Base-by-base conservation (phyloP, 2,888 invertebrate genomes). In the Pandemis corylana region DNA sequence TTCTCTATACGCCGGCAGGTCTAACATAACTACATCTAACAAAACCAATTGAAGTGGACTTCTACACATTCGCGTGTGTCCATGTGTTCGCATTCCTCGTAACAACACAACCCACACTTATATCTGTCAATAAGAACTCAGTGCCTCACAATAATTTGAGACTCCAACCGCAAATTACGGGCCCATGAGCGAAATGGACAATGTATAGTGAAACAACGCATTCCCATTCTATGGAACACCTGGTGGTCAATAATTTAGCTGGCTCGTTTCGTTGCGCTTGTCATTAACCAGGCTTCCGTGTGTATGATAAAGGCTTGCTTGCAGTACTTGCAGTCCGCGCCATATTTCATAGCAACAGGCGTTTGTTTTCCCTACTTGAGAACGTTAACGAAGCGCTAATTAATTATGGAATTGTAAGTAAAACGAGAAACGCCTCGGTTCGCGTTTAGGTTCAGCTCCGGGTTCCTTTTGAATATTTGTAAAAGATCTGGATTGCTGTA, bases 211-310 rank as follows among this genome's bases (percentile, higher is more conserved):
- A 51, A 44, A 53, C 49, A 28, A 67, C 75, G 49, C 51, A 65
- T 64, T 69, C 64, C 28, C 12, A 51, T 67, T 67, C 69, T 66
- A 66, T 65, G 84, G 83, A 84, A 82, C 87, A 86, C 84, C 84
- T 87, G 84, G 81, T 76, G 85, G 83, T 86, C 85, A 84, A 88
- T 88, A 86, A 90, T 91, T 90, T 89, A 77, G 80, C 85, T 78
- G 80, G 80, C 84, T 78, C 80, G 82, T 85, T 83, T 83, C 82
- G 86, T 83, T 87, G 83, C 80, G 72, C 77, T 79, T 78, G 83
- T 85, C 85, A 87, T 89, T 88, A 86, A 77, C 77, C 65, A 69
- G 77, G 81, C 83, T 88, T 85, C 85, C 84, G 84, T 81, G 78
- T 79, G 70, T 61, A 42, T 15, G 69, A 70, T 71, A 78, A 78